Percentiles rank a stretch among this genome's conserved stretches.
Evolutionary conservation across 2,888 invertebrate genomes (phyloP).

Genomic region (Pyrrhia umbra): DNA sequence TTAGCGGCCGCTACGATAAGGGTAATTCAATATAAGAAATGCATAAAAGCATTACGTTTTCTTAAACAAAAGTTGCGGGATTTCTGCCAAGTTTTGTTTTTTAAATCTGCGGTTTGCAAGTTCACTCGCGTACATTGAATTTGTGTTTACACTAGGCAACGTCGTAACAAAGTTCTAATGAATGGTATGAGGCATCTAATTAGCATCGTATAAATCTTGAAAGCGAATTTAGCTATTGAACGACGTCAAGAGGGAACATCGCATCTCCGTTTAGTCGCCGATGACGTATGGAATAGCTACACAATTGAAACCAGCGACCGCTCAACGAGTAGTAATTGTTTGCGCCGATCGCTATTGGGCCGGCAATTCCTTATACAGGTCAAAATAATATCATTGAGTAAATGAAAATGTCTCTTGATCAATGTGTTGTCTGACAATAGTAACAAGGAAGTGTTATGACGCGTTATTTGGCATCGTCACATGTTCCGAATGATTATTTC

Average conservation of each 20-base stretch:
- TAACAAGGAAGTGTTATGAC: slow-evolving; percentile 64
- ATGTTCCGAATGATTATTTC: slow-evolving; percentile 53
- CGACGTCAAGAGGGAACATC: slow-evolving; percentile 31
- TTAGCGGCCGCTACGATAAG: slow-evolving; percentile 32
- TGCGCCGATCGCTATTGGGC: slow-evolving; percentile 77
- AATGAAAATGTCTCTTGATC: slow-evolving; percentile 65
- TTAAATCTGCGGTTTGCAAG: slow-evolving; percentile 31
- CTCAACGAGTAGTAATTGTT: slow-evolving; percentile 88
- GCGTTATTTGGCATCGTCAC: slow-evolving; percentile 61
- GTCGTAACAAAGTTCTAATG: slow-evolving; percentile 59
- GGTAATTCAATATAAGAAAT: slow-evolving; percentile 47
- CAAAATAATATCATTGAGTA: slow-evolving; percentile 72
- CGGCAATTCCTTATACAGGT: slow-evolving; percentile 73
- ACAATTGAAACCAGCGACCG: slow-evolving; percentile 84
- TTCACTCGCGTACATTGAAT: slow-evolving; percentile 27
- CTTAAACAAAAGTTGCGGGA: slow-evolving; percentile 7
- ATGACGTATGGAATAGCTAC: slow-evolving; percentile 75
- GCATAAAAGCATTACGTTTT: slow-evolving; percentile 13
- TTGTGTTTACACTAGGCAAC: slow-evolving; percentile 45
- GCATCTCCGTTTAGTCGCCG: slow-evolving; percentile 44
- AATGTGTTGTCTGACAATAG: slow-evolving; percentile 55
- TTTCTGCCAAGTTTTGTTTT: slow-evolving; percentile 27
- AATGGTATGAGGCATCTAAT: slow-evolving; percentile 61
- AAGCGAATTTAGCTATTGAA: slow-evolving; percentile 41
- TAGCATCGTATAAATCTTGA: slow-evolving; percentile 57